Evolutionary conservation across 1,140 invertebrate species (phyloP), one percentile per base, ranked within the genome.

Genomic region (Cyclargus thomasi): DNA sequence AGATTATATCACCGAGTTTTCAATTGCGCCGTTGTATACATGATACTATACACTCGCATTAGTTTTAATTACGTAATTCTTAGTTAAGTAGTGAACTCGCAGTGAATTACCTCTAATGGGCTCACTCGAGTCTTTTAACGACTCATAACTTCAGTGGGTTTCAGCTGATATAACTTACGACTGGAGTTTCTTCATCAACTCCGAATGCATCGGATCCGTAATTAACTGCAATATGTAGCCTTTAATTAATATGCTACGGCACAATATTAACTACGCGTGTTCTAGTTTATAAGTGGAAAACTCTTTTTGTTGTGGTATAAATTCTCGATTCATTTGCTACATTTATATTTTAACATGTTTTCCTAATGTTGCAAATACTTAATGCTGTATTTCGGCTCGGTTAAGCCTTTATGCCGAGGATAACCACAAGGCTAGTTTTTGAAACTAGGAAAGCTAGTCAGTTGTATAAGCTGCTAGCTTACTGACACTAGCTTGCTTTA

Each of bases 71-170:
- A 18, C n/a, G 53, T 55, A 55, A 55, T 20, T 55, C 0, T 0
- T 17, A 55, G 53, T 55, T 55, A 55, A 55, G 53, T 55, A 55
- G 53, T 20, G 53, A 55, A 17, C 53, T 18, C 18, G 53, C 53
- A 55, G 53, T 55, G 53, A 55, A 55, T 55, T n/a, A 55, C 53
- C 53, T 55, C 53, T 55, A 55, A 55, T 55, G 53, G 53, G 0
- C 39, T 47, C 53, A 55, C 53, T 55, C 53, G 53, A 55, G 16
- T 55, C 53, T 55, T 55, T 55, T 20, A 55, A 55, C 53, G 53
- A 55, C n/a, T 20, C 53, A 55, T 47, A 47, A 47, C 39, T 47
- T 47, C 39, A 47, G 39, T 47, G 39, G 39, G 39, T 47, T 47
- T 47, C 14, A 47, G 36, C 36, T 39, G 39, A 16, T 16, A 11